Evolutionary conservation across 2,113 vertebrate species (phyloP).

Genomic region (Laticauda laticaudata): DNA sequence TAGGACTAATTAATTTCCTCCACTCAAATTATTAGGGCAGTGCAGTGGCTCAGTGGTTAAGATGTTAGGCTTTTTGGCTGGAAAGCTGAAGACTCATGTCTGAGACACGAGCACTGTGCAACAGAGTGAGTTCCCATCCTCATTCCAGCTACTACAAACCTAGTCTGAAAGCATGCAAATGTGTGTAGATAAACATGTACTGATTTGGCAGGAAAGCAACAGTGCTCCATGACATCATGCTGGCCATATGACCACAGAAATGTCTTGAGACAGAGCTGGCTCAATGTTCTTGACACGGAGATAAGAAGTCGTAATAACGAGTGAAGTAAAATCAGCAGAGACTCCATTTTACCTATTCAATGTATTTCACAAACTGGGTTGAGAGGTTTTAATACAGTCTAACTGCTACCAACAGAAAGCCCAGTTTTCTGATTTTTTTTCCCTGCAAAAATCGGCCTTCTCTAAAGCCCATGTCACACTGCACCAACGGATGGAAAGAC

Average conservation of each 20-base stretch:
- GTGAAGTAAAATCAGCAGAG: not conserved
- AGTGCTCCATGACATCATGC: not conserved
- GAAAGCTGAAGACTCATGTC: not conserved
- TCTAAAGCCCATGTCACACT: too few species aligned
- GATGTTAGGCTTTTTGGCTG: not conserved
- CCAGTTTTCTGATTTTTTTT: too few species aligned
- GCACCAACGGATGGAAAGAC: too few species aligned
- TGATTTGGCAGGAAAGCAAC: not conserved
- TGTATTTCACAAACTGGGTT: not conserved
- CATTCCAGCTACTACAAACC: not conserved
- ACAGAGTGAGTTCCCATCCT: not conserved
- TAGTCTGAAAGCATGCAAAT: not conserved
- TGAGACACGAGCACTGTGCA: not conserved
- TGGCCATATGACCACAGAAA: not conserved
- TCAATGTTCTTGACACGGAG: not conserved
- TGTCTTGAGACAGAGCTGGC: not conserved
- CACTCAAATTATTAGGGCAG: not conserved
- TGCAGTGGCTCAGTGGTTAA: not conserved
- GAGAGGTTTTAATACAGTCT: not conserved
- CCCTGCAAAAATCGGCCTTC: too few species aligned
- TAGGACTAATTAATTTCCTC: not conserved
- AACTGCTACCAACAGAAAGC: not conserved
- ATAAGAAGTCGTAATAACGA: not conserved
- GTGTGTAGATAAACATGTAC: not conserved
- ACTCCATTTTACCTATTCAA: not conserved